Base-by-base conservation (phyloP, 2,797 vertebrate genomes). In the Sebastes trivittatus region DNA sequence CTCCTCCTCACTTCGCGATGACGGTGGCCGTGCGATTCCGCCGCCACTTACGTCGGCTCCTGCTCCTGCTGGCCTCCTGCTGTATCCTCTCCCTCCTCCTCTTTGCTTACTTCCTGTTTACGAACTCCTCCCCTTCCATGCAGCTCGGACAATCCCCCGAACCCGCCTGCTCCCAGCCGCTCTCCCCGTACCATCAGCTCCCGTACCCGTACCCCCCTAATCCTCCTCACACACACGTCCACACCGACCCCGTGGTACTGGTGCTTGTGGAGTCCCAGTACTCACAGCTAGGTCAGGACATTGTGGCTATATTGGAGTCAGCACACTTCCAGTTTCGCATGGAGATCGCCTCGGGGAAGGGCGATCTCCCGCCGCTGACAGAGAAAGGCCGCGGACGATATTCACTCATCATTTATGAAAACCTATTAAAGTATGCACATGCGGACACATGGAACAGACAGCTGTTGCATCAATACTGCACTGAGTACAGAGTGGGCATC, bases 261-360 rank as follows among this genome's bases (percentile, higher is more conserved):
- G 96, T 99, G 4, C 97, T 99, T 3, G 98, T 99, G 83, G 98
- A 99, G 86, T 99, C 98, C 72, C 98, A 99, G 79, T 99, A 99
- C 84, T 99, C 98, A 18, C 98, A 98, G 89, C 94, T 99, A 52
- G 98, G 98, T 36, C 98, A 98, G 94, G 98, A 99, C 76, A 98
- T 99, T 67, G 93, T 98, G 84, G 97, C 97, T 68, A 97, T 98
- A 79, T 90, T 99, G 4, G 98, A 99, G 92, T 98, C 98, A 36
- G 98, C 97, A 70, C 96, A 96, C 77, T 99, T 98, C 90, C 97
- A 89, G 65, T 98, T 98, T 88, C 97, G 97, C 66, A 97, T 98
- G 93, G 97, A 98, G 91, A 98, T 99, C 2, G 97, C 97, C 0
- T 97, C 98, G 3, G 97, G 97, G 30, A 99, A 99, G 87, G 98